Percentiles rank a stretch among this genome's conserved stretches.
Evolutionary conservation across 2,888 invertebrate genomes (phyloP).

Genomic region (Myopa tessellatipennis): DNA sequence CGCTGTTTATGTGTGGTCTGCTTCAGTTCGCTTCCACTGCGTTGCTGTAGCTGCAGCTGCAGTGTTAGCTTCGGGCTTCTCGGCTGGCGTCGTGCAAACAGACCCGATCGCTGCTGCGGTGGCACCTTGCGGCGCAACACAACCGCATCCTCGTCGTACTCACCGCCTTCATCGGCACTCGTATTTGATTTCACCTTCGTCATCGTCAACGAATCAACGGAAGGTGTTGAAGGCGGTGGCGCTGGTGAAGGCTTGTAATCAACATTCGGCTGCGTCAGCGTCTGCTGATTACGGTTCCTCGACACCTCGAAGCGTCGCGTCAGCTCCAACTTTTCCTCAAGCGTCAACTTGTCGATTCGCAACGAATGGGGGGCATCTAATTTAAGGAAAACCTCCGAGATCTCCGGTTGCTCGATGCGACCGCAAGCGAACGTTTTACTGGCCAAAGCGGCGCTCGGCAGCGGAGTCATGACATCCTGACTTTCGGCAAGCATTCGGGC

Average conservation of each 20-base stretch:
- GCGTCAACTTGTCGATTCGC: constrained; percentile 59
- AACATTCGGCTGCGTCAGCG: constrained; percentile 31
- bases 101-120: constrained; percentile 32
- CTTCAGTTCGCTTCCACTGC: background rate
- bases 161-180: constrained; percentile 43
- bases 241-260: constrained; percentile 30
- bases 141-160: constrained; percentile 46
- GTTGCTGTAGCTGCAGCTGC: constrained; percentile 45
- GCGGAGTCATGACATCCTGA: constrained; percentile 67
- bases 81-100: constrained; percentile 61
- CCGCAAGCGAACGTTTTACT: constrained; percentile 46
- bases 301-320: constrained; percentile 47
- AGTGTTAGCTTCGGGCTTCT: constrained; percentile 59
- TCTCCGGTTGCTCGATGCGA: constrained; percentile 60
- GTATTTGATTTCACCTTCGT: background rate
- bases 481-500: constrained; percentile 64
- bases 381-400: constrained; percentile 61
- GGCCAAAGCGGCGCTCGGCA: constrained; percentile 48
- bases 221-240: background rate
- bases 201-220: background rate
- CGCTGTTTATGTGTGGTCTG: background rate
- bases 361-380: constrained; percentile 59
- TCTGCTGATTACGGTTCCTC: background rate
- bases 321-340: constrained; percentile 53
- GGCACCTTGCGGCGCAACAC: constrained; percentile 52